phyloP scores from a whole-genome alignment of 2,888 invertebrate genomes.

The Campoletis raptor region DNA sequence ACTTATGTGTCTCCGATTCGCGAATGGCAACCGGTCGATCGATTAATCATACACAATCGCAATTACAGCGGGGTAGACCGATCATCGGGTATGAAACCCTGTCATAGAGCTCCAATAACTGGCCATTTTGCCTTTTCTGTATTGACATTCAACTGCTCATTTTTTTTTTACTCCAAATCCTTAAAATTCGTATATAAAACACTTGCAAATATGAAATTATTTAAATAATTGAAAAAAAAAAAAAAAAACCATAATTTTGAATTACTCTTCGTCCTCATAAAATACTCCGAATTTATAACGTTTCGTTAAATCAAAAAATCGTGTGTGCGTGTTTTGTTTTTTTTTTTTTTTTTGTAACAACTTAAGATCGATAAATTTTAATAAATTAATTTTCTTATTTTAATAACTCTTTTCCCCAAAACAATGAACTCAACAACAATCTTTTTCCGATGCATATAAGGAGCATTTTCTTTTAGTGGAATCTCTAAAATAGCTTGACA shows the following conservation, averaged over 20 bases:
- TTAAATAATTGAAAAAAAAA: background rate
- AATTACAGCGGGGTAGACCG: constrained; percentile 64
- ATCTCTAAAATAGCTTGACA: background rate
- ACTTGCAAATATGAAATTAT: background rate
- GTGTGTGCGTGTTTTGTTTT: no score
- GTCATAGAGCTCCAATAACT: constrained; percentile 15
- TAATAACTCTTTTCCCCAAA: no score
- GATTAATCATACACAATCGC: constrained; percentile 72
- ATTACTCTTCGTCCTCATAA: no score
- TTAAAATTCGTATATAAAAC: background rate
- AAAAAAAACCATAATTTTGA: no score
- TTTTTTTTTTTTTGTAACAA: no score
- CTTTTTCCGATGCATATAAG: background rate
- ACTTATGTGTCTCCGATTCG: constrained; percentile 69
- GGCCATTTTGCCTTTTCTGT: constrained; percentile 17
- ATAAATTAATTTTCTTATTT: no score
- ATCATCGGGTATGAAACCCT: constrained; percentile 40
- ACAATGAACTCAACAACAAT: no score
- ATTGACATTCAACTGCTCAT: background rate
- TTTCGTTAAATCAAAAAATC: no score
- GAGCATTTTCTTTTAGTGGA: background rate
- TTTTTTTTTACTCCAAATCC: background rate
- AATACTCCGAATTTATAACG: no score
- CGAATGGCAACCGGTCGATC: constrained; percentile 67
- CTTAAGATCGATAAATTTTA: no score